Evolutionary conservation across 2,113 vertebrate genomes (phyloP), one percentile per base, ranked within the genome.

Genomic region (Pluvialis apricaria): DNA sequence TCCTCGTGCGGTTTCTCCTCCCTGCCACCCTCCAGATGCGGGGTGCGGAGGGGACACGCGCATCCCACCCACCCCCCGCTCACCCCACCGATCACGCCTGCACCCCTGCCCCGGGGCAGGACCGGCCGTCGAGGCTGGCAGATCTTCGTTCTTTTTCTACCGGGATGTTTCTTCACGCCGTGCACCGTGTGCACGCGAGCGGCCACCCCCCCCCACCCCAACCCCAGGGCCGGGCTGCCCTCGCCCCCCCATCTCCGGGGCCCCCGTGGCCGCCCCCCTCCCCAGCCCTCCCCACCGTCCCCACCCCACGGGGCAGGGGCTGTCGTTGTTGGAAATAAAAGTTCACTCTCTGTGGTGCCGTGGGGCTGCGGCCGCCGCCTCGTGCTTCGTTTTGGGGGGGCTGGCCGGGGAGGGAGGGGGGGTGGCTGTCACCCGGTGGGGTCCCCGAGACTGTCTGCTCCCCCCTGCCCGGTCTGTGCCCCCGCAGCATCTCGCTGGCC

Each of bases 311-410:
- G 94, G 94, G 96, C 80, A 81, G 96, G 94, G 86, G 92, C 96
- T 96, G 93, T 97, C 38, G 95, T 97, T 94, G 97, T 97, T 97
- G 97, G 90, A 96, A 97, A 97, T 97, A 97, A 97, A 97, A 97
- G 51, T 96, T 95, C 96, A 97, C 96, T 92, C 94, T 93, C 92
- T 88, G 92, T 97, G 93, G 86, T 86, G 83, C 92, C 84, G 82
- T 90, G 92, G 88, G 92, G 92, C 83, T 14, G 29, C 38, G 54
- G 92, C 79, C 57, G 14, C 38, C 11, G 72, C 70, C 36, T 90
- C 4, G 19, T 92, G 84, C 77, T 92, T 93, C 2, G 0, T 36
- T 36, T n/a, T 4, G 5, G 52, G 52, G 32, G 57, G 13, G 19
- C 42, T 3, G 3, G 45, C 5, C 1, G 2, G 38, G 32, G 13